phyloP scores from a whole-genome alignment of 2,113 vertebrate genomes.

The Hemiscyllium ocellatum region DNA sequence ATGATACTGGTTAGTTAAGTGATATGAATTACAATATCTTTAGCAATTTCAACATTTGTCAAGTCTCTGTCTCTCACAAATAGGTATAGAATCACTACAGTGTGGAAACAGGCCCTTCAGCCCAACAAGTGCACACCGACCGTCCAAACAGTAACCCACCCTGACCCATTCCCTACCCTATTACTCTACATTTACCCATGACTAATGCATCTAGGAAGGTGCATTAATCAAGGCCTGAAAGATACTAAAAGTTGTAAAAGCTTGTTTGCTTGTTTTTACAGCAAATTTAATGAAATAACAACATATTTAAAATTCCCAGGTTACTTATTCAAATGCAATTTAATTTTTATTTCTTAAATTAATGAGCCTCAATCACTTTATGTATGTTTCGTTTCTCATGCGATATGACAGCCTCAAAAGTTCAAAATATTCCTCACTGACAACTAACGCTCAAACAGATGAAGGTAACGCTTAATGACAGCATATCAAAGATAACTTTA shows the following conservation, averaged over 20 bases:
- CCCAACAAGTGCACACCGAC: too few species aligned
- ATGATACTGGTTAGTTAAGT: neutral
- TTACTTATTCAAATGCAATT: neutral
- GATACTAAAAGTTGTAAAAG: neutral
- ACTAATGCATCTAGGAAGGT: too few species aligned
- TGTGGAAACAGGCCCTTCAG: too few species aligned
- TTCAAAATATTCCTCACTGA: neutral
- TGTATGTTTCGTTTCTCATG: neutral
- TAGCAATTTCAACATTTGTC: neutral
- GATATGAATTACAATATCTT: neutral
- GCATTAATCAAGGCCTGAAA: neutral
- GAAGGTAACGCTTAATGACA: neutral
- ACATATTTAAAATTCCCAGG: neutral
- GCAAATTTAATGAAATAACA: neutral
- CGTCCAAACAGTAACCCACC: too few species aligned
- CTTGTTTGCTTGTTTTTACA: neutral
- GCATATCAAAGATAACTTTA: neutral
- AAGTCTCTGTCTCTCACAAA: neutral
- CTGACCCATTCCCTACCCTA: too few species aligned
- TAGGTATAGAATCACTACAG: neutral
- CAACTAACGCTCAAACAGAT: neutral
- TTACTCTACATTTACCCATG: too few species aligned
- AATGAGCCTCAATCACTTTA: neutral
- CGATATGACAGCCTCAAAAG: neutral
- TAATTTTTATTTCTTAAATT: neutral